phyloP scores from a whole-genome alignment of 2,797 vertebrate species.

The Sebastes jordani region DNA sequence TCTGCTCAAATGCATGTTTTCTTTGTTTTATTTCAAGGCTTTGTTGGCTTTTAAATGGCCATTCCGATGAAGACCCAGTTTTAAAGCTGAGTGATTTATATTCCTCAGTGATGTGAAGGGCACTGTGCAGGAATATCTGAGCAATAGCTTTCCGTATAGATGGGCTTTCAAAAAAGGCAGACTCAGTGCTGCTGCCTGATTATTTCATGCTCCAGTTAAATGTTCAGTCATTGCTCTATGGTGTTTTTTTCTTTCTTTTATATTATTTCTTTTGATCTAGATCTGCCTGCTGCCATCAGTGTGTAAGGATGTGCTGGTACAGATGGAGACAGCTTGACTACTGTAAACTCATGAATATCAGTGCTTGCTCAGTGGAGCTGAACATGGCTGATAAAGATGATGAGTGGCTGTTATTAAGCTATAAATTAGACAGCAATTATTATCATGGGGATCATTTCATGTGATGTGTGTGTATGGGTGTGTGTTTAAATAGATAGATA shows the following conservation, averaged over 20 bases:
- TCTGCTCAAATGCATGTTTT: not conserved
- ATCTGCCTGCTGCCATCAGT: slow-evolving; percentile 23
- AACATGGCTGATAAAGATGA: slow-evolving; percentile 37
- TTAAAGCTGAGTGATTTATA: slow-evolving; percentile 38
- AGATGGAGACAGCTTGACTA: slow-evolving; percentile 58
- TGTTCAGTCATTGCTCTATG: slow-evolving; percentile 20
- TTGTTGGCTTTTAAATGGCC: not conserved
- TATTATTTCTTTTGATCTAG: slow-evolving; percentile 9
- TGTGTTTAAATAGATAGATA: slow-evolving; percentile 5
- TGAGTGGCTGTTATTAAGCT: slow-evolving; percentile 29
- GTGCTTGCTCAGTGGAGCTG: slow-evolving; percentile 31
- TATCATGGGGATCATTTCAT: slow-evolving; percentile 3
- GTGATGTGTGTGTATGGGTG: slow-evolving; percentile 9
- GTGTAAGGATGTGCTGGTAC: slow-evolving; percentile 26
- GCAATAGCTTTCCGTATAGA: slow-evolving; percentile 57
- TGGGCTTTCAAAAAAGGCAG: slow-evolving; percentile 53
- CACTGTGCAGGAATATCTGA: slow-evolving; percentile 68
- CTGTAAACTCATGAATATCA: slow-evolving; percentile 57
- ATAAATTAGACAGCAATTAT: slow-evolving; percentile 35
- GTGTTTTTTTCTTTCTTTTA: not conserved
- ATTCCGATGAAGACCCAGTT: not conserved
- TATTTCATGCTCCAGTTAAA: slow-evolving; percentile 76
- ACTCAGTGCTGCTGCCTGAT: slow-evolving; percentile 45
- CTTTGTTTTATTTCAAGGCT: not conserved
- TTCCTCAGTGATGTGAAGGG: slow-evolving; percentile 72